These are phyloP conservation scores for Holothuria leucospilota DNA, from an alignment of 53 echinoderm and acorn worm species.

Conservation along the genomic window DNA sequence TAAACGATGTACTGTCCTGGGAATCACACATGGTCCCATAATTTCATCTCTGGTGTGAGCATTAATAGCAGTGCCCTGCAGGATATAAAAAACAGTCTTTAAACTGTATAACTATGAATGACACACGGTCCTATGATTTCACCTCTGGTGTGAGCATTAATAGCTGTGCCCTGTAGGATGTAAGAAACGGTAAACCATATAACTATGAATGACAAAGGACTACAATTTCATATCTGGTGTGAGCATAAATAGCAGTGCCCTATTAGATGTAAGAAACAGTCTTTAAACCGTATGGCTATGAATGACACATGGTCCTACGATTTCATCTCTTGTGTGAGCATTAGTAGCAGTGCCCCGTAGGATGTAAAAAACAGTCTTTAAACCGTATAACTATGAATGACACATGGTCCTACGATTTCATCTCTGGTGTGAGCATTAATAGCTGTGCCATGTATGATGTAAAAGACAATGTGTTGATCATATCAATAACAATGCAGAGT, in stretches of 20 bases:
- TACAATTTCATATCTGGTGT: too few species aligned
- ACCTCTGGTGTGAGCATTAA: conserved; percentile 82
- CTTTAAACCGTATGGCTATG: too few species aligned
- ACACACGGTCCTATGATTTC: conserved; percentile 71
- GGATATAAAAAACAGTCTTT: not conserved
- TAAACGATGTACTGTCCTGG: conserved; percentile 81
- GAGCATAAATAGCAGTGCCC: conserved; percentile 81
- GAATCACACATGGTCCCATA: conserved; percentile 71
- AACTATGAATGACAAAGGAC: conserved; percentile 57
- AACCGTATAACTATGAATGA: conserved; percentile 36
- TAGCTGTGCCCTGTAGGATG: conserved; percentile 67
- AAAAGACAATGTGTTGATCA: too few species aligned
- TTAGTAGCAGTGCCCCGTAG: conserved; percentile 75
- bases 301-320: conserved; percentile 71
- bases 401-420: conserved; percentile 68
- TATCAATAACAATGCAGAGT: too few species aligned
- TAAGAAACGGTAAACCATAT: not conserved
- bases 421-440: conserved; percentile 88
- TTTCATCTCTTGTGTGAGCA: conserved; percentile 85
- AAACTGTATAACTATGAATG: conserved; percentile 11
- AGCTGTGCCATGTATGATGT: conserved; percentile 72
- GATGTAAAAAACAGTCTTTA: not conserved
- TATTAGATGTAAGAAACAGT: not conserved
- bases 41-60: conserved; percentile 90
- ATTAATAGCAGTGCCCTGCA: conserved; percentile 76